Base-by-base conservation (phyloP, 37 sponge, comb jelly and placozoan genomes). In the Chondrosia reniformis region DNA sequence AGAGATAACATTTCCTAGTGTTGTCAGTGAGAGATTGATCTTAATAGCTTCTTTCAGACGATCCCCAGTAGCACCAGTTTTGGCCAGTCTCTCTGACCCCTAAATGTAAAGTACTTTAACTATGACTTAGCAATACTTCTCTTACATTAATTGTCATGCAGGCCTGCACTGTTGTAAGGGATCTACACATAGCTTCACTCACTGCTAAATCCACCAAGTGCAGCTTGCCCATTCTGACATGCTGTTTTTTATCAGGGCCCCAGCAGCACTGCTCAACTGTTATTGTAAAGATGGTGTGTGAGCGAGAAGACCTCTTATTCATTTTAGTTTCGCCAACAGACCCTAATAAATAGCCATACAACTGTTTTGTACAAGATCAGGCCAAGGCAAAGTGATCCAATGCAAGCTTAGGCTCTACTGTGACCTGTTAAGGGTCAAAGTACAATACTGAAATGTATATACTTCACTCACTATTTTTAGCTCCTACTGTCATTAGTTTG, bases 201-300 rank as follows among this genome's bases (percentile, higher is more conserved):
- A 94, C 97, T 33, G 99, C 99, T 22, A 98, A 80, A 54, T 98
- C 99, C 12, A 98, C 99, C 19, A 98, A 75, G 71, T 98, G 92
- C 10, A 98, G 91, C 44, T 98, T 98, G 12, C 99, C 99, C 95
- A 98, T 95, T 24, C 93, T 57, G 40, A 98, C 69, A 63, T 95
- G 99, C 36, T 85, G 86, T 56, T 92, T 77, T 36, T 83, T 79
- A 58, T 98, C 99, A 19, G 84, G 55, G 28, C 99, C 99, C 42
- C 83, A 32, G 13, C 89, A 91, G 82, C 93, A 85, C 45, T 93
- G 74, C 67, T 98, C 99, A 33, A 98, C 80, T 10, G 99, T 98
- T 55, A 95, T 87, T 34, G 89, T 90, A 80, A 94, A 98, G 46
- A 98, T 95, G 46, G 94, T 92, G 90, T 98, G 99, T 15, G 99